Evolutionary conservation across 2,888 invertebrate species (phyloP), one percentile per base, ranked within the genome.

Genomic region (Tachina grossa): DNA sequence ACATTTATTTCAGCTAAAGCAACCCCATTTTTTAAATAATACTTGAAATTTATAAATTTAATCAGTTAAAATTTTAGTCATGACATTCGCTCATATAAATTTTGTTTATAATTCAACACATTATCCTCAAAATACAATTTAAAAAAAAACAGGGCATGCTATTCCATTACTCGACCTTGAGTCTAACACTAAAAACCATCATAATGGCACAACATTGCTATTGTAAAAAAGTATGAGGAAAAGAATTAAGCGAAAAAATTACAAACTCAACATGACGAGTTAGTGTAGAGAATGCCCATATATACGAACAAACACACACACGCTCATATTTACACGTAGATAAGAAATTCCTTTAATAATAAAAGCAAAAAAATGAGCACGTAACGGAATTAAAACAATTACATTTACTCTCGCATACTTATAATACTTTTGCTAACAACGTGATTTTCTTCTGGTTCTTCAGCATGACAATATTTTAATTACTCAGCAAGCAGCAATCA

Each of bases 341-440:
- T 9, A 72, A 69, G 9, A 1, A 14, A 69, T 43, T 55, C 14
- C 16, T 43, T 55, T 19, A 63, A n/a, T 55, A 51, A 16, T 8
- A 59, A 69, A 5, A 57, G 4, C 31, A 14, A n/a, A 51, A 69
- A 19, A 66, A 61, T 22, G 63, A 81, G 16, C 53, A 76, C 68
- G 69, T 72, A 81, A 78, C 68, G 82, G 85, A 82, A 85, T 75
- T 82, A 85, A 85, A 82, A 85, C 77, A 85, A 85, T 85, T 84
- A 84, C 76, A 66, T 84, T 76, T 68, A 81, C 84, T 72, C 81
- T 84, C 55, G 43, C 6, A 31, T 31, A 11, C 59, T 74, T 53
- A 66, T 57, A 63, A 66, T 57, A 63, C 81, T 81, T 74, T 47
- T 61, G 19, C 53, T 75, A 55, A 81, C 81, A 69, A 78, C 78